A percentile compares a stretch with the other conserved stretches of the same genome.
phyloP scores from a whole-genome alignment of 2,113 vertebrate species.

The Gracilinanus agilis region DNA sequence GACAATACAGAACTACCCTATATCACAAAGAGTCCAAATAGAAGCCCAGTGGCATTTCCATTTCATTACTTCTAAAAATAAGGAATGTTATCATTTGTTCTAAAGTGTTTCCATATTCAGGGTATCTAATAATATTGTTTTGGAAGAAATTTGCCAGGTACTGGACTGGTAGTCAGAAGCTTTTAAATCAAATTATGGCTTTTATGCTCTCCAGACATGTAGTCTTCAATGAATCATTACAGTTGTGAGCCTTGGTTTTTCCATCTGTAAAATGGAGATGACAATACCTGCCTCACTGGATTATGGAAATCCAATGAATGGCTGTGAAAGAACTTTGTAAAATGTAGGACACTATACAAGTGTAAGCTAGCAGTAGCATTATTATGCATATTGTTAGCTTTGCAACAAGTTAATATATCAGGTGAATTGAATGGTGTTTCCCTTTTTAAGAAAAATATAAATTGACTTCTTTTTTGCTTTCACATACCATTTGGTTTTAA shows the following conservation, averaged over 20 bases:
- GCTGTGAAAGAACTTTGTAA: not conserved
- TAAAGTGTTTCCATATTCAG: not conserved
- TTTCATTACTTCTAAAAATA: not conserved
- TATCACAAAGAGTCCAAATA: not conserved
- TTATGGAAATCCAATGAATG: not conserved
- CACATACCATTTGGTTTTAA: not conserved
- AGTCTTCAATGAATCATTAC: not conserved
- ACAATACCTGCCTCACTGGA: not conserved
- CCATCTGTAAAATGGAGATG: not conserved
- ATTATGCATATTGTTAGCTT: not conserved
- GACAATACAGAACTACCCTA: too few relatives aligned
- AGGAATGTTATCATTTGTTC: not conserved
- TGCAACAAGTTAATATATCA: not conserved
- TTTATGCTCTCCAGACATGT: not conserved
- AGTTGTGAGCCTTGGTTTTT: not conserved
- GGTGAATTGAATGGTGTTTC: not conserved
- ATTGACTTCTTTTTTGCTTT: not conserved
- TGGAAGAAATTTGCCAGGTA: not conserved
- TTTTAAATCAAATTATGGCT: not conserved
- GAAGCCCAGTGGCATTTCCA: not conserved
- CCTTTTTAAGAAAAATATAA: not conserved
- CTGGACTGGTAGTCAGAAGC: not conserved
- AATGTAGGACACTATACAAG: not conserved
- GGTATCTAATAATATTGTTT: not conserved
- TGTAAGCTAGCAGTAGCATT: not conserved